phyloP scores from a whole-genome alignment of 2,797 vertebrate species.

The Arremon aurantiirostris region DNA sequence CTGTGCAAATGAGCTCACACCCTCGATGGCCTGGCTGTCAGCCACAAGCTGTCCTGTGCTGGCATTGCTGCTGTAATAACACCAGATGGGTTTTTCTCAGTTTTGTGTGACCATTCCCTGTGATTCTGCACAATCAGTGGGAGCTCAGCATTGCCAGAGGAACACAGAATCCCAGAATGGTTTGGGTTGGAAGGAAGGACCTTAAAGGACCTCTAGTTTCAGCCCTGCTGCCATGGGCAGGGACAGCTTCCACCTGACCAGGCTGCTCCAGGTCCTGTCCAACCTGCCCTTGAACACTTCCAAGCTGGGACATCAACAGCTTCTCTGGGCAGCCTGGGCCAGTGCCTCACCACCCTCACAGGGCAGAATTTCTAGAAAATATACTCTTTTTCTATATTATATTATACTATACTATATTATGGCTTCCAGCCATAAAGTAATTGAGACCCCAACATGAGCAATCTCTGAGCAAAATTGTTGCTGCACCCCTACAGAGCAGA shows the following conservation, averaged over 20 bases:
- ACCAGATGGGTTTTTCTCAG: not conserved
- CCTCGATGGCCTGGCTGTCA: rapidly evolving
- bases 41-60: not conserved
- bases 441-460: not conserved
- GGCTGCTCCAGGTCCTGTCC: not conserved
- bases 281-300: not conserved
- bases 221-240: not conserved
- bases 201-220: not conserved
- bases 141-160: not conserved
- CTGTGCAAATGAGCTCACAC: rapidly evolving
- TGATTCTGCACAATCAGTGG: not conserved
- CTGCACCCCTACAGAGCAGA: not conserved
- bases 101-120: not conserved
- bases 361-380: not conserved
- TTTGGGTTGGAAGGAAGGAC: not conserved
- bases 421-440: not conserved
- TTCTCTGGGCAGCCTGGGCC: not conserved
- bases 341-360: not conserved
- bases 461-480: not conserved
- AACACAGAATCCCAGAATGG: not conserved
- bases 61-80: not conserved
- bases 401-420: no score
- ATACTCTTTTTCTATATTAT: not conserved
- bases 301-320: not conserved
- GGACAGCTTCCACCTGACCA: not conserved